Evolutionary conservation across 2,113 vertebrate species (phyloP).

Genomic region (Nanorana parkeri): DNA sequence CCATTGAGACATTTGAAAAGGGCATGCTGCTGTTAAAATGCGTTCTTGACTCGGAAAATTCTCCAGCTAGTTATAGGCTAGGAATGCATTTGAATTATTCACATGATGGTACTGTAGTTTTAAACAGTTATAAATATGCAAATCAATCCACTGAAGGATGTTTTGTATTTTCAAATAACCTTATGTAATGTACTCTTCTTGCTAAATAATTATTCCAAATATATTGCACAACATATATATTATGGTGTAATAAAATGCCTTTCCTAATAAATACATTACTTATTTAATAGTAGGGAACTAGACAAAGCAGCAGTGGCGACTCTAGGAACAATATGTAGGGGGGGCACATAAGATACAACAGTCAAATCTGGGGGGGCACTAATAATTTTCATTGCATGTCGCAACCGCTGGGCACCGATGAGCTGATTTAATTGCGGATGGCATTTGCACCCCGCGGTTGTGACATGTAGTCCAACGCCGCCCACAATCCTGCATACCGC

Average conservation of each 20-base stretch:
- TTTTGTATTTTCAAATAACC: neutral
- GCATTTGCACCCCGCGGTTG: no score
- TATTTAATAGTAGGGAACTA: neutral
- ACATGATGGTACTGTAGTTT: conserved; percentile 33
- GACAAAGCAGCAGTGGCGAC: neutral
- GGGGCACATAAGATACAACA: no score
- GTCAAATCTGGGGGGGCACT: no score
- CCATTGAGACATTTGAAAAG: conserved; percentile 38
- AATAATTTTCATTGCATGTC: no score
- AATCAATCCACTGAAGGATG: neutral
- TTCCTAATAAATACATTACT: neutral
- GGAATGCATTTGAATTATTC: conserved; percentile 37
- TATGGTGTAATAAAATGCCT: neutral
- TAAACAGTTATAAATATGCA: conserved; percentile 34
- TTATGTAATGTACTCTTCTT: conserved; percentile 12
- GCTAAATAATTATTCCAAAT: neutral
- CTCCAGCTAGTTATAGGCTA: conserved; percentile 9
- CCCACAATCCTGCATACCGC: no score
- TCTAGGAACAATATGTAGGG: no score
- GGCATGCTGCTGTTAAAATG: conserved; percentile 27
- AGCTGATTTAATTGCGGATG: no score
- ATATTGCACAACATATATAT: neutral
- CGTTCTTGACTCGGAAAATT: conserved; percentile 42
- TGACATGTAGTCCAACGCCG: no score
- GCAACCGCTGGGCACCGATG: no score